Percentiles rank a stretch among this genome's conserved stretches.
Evolutionary conservation across 2,888 invertebrate species (phyloP).

Genomic region (Drosophila kanekoi): DNA sequence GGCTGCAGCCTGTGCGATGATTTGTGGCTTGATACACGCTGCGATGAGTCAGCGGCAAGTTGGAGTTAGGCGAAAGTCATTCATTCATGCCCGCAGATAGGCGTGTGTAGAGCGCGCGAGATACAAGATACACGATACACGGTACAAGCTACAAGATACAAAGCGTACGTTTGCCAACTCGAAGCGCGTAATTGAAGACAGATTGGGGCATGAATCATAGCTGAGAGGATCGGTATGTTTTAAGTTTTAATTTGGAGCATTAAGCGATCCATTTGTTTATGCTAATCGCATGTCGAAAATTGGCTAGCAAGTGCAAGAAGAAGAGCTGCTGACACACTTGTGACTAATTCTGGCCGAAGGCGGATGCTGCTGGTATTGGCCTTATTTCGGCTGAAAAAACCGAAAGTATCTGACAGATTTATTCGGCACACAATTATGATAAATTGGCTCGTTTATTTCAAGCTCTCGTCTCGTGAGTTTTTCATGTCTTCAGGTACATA

Average conservation of each 20-base stretch:
- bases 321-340: conserved; percentile 52
- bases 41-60: conserved; percentile 48
- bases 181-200: conserved; percentile 50
- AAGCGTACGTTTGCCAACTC: conserved; percentile 21
- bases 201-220: conserved; percentile 39
- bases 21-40: conserved; percentile 34
- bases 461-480: conserved; percentile 2
- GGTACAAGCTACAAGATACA: conserved; percentile 28
- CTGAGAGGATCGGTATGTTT: conserved; percentile 12
- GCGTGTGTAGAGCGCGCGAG: background rate
- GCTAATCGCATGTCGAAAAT: conserved; percentile 43
- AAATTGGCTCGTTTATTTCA: conserved; percentile 35
- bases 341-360: conserved; percentile 57
- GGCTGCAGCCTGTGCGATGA: conserved; percentile 36
- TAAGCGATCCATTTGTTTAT: conserved; percentile 46
- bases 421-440: conserved; percentile 44
- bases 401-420: conserved; percentile 49
- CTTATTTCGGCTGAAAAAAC: conserved; percentile 38
- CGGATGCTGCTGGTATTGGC: conserved; percentile 48
- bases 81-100: conserved; percentile 23
- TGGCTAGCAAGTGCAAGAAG: conserved; percentile 24
- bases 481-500: conserved; percentile 7
- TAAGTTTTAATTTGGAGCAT: conserved; percentile 6
- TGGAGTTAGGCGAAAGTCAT: conserved; percentile 73
- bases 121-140: conserved; percentile 34